Conservation (phyloP, 2,113 vertebrate genomes). For the Peromyscus leucopus region DNA sequence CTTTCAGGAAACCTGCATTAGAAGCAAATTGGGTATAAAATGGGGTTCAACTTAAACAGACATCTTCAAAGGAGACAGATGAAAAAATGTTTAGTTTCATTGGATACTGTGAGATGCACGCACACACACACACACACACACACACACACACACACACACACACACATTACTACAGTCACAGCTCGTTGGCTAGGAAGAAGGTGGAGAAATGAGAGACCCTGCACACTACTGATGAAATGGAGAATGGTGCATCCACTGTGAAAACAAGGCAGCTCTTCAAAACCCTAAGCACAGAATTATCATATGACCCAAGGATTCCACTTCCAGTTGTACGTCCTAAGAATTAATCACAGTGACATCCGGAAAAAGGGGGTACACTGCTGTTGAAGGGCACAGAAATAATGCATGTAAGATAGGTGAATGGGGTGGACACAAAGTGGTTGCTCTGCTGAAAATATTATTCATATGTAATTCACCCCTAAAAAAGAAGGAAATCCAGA, state of each 20-base stretch:
- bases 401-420: not conserved
- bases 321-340: not conserved
- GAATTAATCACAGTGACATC: not conserved
- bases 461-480: not conserved
- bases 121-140: not conserved
- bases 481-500: constrained; percentile 48
- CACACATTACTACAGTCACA: not conserved
- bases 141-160: not conserved
- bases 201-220: not conserved
- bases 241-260: not conserved
- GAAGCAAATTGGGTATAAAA: constrained; percentile 12
- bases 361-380: not conserved
- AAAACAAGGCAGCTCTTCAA: not conserved
- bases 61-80: constrained; percentile 12
- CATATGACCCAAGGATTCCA: not conserved
- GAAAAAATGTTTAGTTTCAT: not conserved
- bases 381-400: not conserved
- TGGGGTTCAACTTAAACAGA: constrained; percentile 13
- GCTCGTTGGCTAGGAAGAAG: not conserved
- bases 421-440: not conserved
- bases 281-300: not conserved
- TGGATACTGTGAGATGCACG: not conserved
- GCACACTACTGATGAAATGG: not conserved
- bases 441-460: not conserved
- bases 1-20: constrained; percentile 52